Percentiles rank a stretch among this genome's conserved stretches.
Evolutionary conservation across 2,888 invertebrate species (phyloP).

Genomic region (Osmoderma eremita): DNA sequence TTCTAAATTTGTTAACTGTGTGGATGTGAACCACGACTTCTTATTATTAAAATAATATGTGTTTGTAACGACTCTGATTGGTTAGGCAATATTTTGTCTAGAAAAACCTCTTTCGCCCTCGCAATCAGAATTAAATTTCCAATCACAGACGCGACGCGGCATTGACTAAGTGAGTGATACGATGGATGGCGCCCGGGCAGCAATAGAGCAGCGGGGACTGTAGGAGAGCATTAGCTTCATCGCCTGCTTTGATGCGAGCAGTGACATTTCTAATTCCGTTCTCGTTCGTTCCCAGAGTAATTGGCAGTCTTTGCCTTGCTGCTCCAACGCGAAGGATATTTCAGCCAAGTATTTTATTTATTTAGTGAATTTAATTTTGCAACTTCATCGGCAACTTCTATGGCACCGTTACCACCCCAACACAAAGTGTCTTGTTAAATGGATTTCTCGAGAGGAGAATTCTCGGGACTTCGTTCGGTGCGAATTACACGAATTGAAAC

Average conservation of each 20-base stretch:
- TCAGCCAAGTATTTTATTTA: slow-evolving; percentile 50
- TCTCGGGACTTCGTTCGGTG: slow-evolving; percentile 40
- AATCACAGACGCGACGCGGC: slow-evolving; percentile 7
- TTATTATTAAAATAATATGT: background rate
- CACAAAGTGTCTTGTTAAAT: slow-evolving; percentile 40
- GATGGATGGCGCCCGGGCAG: slow-evolving; percentile 13
- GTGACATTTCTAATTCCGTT: slow-evolving; percentile 38
- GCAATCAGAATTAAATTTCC: slow-evolving; percentile 18
- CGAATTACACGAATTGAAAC: slow-evolving; percentile 41
- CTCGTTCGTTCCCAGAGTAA: slow-evolving; percentile 26
- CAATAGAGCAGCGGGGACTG: slow-evolving; percentile 1
- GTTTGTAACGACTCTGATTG: background rate
- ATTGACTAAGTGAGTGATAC: slow-evolving; percentile 27
- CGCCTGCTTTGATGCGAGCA: slow-evolving; percentile 22
- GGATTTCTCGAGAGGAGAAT: slow-evolving; percentile 37
- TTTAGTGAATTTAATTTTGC: slow-evolving; percentile 52
- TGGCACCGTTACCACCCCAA: slow-evolving; percentile 20
- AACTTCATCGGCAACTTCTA: slow-evolving; percentile 43
- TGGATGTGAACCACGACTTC: no score
- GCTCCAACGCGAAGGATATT: slow-evolving; percentile 43
- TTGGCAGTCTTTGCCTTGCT: slow-evolving; percentile 30
- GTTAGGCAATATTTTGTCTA: no score
- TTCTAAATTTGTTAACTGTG: no score
- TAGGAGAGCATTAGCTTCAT: slow-evolving; percentile 6
- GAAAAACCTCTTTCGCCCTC: background rate